Percentiles rank a stretch among this genome's conserved stretches.
These are phyloP conservation scores for Tetanocera ferruginea DNA, from an alignment of 2,888 invertebrate genomes.

Conservation along the genomic window DNA sequence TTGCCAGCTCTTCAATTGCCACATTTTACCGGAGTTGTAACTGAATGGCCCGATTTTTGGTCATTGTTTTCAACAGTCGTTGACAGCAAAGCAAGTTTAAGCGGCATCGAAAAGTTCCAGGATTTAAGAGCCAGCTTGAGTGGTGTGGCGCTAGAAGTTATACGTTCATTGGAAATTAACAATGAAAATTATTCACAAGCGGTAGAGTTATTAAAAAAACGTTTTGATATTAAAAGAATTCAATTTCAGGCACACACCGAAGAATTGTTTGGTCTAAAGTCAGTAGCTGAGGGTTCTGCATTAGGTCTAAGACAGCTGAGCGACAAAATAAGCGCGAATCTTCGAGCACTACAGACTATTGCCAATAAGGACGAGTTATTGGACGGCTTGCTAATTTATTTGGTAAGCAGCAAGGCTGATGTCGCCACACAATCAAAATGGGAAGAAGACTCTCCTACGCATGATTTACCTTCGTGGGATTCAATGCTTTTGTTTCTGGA, in stretches of 20 bases:
- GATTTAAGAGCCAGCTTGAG: no score
- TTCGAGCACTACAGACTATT: conserved; percentile 41
- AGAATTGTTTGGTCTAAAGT: conserved; percentile 43
- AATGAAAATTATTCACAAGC: conserved; percentile 13
- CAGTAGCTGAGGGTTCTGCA: conserved; percentile 39
- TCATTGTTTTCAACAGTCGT: no score
- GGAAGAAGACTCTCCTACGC: no score
- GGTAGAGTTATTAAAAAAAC: conserved; percentile 41
- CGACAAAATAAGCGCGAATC: conserved; percentile 41
- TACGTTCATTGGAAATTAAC: background rate
- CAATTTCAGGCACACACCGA: conserved; percentile 48
- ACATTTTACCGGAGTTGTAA: background rate
- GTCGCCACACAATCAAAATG: no score
- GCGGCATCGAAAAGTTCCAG: no score
- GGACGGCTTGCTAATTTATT: conserved; percentile 35
- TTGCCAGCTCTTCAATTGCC: background rate
- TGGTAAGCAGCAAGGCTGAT: background rate
- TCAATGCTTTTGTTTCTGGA: no score
- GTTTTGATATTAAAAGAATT: conserved; percentile 47
- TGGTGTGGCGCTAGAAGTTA: no score
- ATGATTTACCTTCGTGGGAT: no score
- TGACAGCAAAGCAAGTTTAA: no score
- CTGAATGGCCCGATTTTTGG: background rate
- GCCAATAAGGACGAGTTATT: conserved; percentile 37
- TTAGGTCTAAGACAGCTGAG: conserved; percentile 41